Evolutionary conservation across 1,140 invertebrate genomes (phyloP).

Genomic region (Zaprionus davidi): DNA sequence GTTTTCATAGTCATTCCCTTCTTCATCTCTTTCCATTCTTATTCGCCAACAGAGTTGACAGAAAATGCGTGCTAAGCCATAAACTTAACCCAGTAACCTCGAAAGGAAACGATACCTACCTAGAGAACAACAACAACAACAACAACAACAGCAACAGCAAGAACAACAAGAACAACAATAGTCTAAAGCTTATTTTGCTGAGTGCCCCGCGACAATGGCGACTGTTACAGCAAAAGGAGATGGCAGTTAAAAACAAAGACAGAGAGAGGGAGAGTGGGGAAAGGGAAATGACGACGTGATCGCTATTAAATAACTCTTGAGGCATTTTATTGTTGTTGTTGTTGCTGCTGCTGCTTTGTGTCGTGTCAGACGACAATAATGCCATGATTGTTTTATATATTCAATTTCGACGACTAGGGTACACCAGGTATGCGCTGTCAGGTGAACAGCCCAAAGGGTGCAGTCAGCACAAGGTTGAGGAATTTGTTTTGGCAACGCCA

Average conservation of each 20-base stretch:
- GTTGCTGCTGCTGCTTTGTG: constrained; percentile 30
- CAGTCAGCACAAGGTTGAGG: constrained; percentile 9
- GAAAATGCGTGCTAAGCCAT: constrained; percentile 68
- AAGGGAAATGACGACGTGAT: constrained; percentile 12
- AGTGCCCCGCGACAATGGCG: constrained; percentile 58
- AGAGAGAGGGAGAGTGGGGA: neutral
- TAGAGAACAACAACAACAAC: neutral
- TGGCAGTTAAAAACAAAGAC: neutral
- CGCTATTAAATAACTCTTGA: constrained; percentile 38
- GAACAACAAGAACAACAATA: constrained; percentile 34
- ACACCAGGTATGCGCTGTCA: neutral
- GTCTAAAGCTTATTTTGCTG: constrained; percentile 57
- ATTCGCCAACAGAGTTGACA: constrained; percentile 36
- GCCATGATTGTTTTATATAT: constrained; percentile 74
- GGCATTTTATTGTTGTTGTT: constrained; percentile 8
- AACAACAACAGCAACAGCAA: neutral
- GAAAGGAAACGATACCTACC: constrained; percentile 36
- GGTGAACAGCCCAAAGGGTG: constrained; percentile 4
- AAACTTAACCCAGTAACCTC: constrained; percentile 78
- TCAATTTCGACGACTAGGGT: constrained; percentile 56
- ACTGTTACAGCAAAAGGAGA: constrained; percentile 20
- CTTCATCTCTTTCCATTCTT: neutral
- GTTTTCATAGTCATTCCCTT: neutral
- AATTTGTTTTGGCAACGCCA: constrained; percentile 76
- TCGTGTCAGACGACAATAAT: constrained; percentile 80